A percentile compares a stretch with the other conserved stretches of the same genome.
These are phyloP conservation scores for Ptychoptera albimana DNA, from an alignment of 2,888 invertebrate species.

Conservation along the genomic window DNA sequence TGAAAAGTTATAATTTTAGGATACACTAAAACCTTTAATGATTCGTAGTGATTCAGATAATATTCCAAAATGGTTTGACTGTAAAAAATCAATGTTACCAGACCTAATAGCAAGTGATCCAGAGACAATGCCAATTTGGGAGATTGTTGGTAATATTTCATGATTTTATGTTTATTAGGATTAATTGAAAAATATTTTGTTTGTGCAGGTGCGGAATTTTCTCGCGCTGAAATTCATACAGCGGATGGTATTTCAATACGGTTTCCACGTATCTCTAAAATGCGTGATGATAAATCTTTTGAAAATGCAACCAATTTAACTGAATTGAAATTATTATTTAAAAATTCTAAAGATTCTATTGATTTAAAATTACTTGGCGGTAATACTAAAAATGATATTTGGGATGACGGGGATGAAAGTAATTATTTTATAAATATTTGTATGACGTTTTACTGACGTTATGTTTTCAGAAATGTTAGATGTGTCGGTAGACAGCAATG, in stretches of 20 bases:
- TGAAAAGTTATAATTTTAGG: slow-evolving; percentile 1
- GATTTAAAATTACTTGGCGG: slow-evolving; percentile 25
- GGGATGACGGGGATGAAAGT: neutral
- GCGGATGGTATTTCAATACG: slow-evolving; percentile 87
- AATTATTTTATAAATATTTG: too few species aligned
- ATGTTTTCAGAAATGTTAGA: too few species aligned
- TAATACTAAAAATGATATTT: slow-evolving; percentile 14
- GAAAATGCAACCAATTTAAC: slow-evolving; percentile 63
- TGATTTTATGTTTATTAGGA: neutral
- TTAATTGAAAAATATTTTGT: neutral
- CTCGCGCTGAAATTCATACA: slow-evolving; percentile 70
- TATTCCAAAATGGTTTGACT: slow-evolving; percentile 67
- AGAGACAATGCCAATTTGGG: slow-evolving; percentile 81
- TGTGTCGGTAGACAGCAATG: too few species aligned
- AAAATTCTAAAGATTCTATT: slow-evolving; percentile 39
- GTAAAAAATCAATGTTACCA: slow-evolving; percentile 71
- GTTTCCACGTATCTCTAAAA: slow-evolving; percentile 74
- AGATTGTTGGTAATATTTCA: slow-evolving; percentile 58
- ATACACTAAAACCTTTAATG: slow-evolving; percentile 42
- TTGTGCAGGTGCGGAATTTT: slow-evolving; percentile 53
- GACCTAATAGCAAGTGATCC: slow-evolving; percentile 80
- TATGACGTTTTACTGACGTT: too few species aligned
- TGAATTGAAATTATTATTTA: slow-evolving; percentile 51
- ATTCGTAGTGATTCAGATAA: slow-evolving; percentile 55
- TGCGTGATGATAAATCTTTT: slow-evolving; percentile 75